These are phyloP conservation scores for Ooceraea biroi DNA, from an alignment of 1,140 invertebrate species.

Conservation along the genomic window DNA sequence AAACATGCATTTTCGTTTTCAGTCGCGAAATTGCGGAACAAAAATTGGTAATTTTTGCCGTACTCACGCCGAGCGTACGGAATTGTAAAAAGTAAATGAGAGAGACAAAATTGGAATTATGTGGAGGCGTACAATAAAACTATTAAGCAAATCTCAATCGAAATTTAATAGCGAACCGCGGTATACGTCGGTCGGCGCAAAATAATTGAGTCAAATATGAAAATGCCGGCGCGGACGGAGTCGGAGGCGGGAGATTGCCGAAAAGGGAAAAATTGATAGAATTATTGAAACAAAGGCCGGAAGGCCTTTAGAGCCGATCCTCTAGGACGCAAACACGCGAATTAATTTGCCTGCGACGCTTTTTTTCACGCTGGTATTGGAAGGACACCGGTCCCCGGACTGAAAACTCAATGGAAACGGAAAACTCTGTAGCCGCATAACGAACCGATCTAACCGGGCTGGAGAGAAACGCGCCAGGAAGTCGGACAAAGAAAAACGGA, in stretches of 20 bases:
- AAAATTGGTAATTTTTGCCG: constrained; percentile 46
- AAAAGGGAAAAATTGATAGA: constrained; percentile 78
- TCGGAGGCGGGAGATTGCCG: constrained; percentile 69
- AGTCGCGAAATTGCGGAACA: constrained; percentile 6
- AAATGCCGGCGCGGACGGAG: constrained; percentile 28
- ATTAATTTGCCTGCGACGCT: constrained; percentile 53
- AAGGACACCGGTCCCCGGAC: constrained; percentile 41
- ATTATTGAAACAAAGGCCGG: constrained; percentile 74
- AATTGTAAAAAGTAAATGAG: constrained; percentile 39
- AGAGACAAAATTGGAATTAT: constrained; percentile 31
- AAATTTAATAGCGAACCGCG: constrained; percentile 55
- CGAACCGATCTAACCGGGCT: constrained; percentile 59
- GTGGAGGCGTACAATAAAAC: constrained; percentile 44
- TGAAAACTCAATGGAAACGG: constrained; percentile 59
- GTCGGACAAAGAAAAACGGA: not conserved
- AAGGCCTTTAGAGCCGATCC: constrained; percentile 47
- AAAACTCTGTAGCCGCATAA: constrained; percentile 66
- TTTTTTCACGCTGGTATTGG: constrained; percentile 23
- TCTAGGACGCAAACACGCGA: constrained; percentile 60
- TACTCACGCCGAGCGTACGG: not conserved
- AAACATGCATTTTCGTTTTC: constrained; percentile 52
- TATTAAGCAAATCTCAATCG: constrained; percentile 60
- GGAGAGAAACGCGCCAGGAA: constrained; percentile 48
- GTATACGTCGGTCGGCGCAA: constrained; percentile 21
- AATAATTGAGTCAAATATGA: constrained; percentile 61